Evolutionary conservation across 2,113 vertebrate genomes (phyloP).

Genomic region (Nibea albiflora): DNA sequence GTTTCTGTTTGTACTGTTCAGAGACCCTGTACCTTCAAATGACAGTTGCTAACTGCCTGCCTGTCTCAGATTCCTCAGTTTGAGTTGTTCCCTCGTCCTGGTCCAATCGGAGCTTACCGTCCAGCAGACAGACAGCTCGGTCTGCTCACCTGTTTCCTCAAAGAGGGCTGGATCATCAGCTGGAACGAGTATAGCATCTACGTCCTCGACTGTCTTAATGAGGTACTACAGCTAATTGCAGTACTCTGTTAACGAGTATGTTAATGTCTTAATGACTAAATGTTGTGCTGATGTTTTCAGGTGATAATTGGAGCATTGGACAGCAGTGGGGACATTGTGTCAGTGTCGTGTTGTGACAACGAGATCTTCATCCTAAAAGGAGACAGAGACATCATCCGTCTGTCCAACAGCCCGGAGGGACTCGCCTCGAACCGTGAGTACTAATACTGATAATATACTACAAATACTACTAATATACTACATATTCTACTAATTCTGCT

Average conservation of each 20-base stretch:
- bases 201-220: constrained; percentile 89
- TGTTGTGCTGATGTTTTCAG: constrained; percentile 56
- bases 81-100: constrained; percentile 90
- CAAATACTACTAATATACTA: not conserved
- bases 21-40: not conserved
- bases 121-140: constrained; percentile 91
- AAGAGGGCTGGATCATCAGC: constrained; percentile 94
- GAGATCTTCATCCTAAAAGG: constrained; percentile 98
- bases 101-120: constrained; percentile 79
- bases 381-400: constrained; percentile 93
- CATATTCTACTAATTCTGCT: not conserved
- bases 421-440: constrained; percentile 86
- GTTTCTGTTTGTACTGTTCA: not conserved
- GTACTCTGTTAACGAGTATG: not conserved
- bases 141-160: constrained; percentile 90
- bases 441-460: too few species aligned
- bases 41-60: not conserved
- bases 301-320: constrained; percentile 93
- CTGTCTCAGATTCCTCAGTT: constrained; percentile 85
- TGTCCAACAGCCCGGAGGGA: constrained; percentile 92
- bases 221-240: not conserved
- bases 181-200: constrained; percentile 98
- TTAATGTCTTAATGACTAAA: not conserved
- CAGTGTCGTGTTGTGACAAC: constrained; percentile 93
- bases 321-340: constrained; percentile 94